Evolutionary conservation across 2,113 vertebrate species (phyloP).

Genomic region (Vimba vimba): DNA sequence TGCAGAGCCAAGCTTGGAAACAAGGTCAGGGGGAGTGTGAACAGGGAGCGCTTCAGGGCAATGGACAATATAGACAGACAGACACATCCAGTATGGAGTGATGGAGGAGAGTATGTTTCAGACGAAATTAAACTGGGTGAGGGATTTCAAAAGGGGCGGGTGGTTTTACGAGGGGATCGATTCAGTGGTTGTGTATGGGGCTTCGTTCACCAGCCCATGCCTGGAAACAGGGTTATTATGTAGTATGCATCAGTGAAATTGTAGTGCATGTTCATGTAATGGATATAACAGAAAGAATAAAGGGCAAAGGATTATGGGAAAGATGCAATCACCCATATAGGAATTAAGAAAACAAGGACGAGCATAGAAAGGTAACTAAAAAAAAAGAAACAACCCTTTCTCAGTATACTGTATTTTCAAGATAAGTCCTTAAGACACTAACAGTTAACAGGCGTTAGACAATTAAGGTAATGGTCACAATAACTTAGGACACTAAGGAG

Average conservation of each 20-base stretch:
- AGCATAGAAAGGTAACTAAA: background rate
- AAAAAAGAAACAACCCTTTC: no score
- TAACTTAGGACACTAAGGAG: no score
- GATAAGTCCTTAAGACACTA: no score
- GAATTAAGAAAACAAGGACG: background rate
- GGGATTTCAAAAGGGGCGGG: background rate
- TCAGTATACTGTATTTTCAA: no score
- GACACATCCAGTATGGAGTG: background rate
- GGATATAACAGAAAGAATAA: background rate
- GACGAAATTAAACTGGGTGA: slow-evolving; percentile 5
- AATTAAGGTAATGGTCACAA: no score
- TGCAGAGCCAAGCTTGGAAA: slow-evolving; percentile 15
- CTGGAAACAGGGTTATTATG: slow-evolving; percentile 22
- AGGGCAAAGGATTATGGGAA: background rate
- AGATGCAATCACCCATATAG: background rate
- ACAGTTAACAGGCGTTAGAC: no score
- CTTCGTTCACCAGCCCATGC: background rate
- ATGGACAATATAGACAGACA: background rate
- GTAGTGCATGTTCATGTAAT: background rate
- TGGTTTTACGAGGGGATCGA: background rate
- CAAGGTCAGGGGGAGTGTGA: slow-evolving; percentile 32
- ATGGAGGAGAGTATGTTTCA: background rate
- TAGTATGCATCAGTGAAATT: background rate
- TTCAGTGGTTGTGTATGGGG: background rate
- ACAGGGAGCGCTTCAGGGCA: slow-evolving; percentile 11